Evolutionary conservation across 2,888 invertebrate genomes (phyloP), one percentile per base, ranked within the genome.

Genomic region (Exephanes ischioxanthus): DNA sequence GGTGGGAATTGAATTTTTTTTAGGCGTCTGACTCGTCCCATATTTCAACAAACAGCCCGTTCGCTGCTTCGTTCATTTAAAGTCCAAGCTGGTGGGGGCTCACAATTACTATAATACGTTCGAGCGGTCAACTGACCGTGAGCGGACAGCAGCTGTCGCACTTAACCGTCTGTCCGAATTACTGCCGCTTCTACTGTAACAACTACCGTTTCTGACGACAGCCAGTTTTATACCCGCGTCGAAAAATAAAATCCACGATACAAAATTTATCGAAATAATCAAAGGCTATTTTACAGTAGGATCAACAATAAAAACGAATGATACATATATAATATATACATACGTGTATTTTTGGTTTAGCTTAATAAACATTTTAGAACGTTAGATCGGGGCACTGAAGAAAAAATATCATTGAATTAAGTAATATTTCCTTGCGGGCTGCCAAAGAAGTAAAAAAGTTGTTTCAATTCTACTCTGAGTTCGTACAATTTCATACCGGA

Each of bases 91-190:
- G 53, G 53, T n/a, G 41, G 53, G 22, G 22, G 41, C 37, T 48
- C 72, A 30, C 58, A 84, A 84, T 80, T 73, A 77, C 72, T 84
- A 45, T 84, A 80, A 80, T 77, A 76, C 72, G 80, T 67, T 75
- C 66, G 48, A n/a, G 48, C 73, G 55, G 72, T 73, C 41, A 77
- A 67, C 77, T 80, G 84, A 76, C 77, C 80, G 76, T 67, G 80
- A 80, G 80, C 67, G 68, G 58, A 51, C 71, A 37, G 76, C 84
- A 84, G 84, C 80, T 84, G 84, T 84, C 84, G 84, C 68, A 58
- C 41, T 77, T 45, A 67, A 77, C 67, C 84, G 84, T 61, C 80
- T 67, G 77, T 76, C 33, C 72, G 66, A 80, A 70, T 84, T 33
- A 30, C 48, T 30, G 26, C 9, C 51, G 37, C 51, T 75, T 75